Evolutionary conservation across 2,888 invertebrate genomes (phyloP), one percentile per base, ranked within the genome.

Genomic region (Lasioglossum figueresi): DNA sequence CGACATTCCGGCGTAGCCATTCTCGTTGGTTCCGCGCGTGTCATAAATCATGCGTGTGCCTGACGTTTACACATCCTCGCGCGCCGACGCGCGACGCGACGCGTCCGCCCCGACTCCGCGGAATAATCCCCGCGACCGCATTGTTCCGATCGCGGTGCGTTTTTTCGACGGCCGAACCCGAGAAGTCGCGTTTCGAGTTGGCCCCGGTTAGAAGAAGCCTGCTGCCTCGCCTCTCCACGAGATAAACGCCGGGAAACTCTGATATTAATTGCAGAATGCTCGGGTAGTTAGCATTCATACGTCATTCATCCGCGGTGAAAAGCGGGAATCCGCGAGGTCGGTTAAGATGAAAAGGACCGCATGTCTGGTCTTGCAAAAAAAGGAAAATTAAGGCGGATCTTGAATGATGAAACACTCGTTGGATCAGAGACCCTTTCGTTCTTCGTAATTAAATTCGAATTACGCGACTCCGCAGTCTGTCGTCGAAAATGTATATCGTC

Each of bases 21-120:
- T 80, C 85, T 40, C 37, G 70, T 78, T 71, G 84, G 79, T 63
- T 79, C 34, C 66, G 75, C 78, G 66, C 78, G 76, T 82, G 79
- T 79, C 89, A 85, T 88, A 89, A 89, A 89, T 89, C 89, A 89
- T 70, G 84, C 74, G 74, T 76, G 56, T 63, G 71, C 70, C 77
- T 81, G 89, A 89, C 89, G 86, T 88, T 88, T 88, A 82, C 89
- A 85, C 84, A 86, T 89, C 75, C 85, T 79, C 82, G 78, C 80
- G 66, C 76, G 76, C 45, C 56, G 66, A 66, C 80, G 78, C 80
- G 70, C 76, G 78, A 23, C 37, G 59, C 59, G 34, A n/a, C 56
- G 14, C 45, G 56, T n/a, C 27, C 48, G 77, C 63, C 40, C 73
- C 8, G 23, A n/a, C 31, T 78, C 31, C 31, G 68, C 70, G 73